Evolutionary conservation across 2,113 vertebrate genomes (phyloP).

Genomic region (Cephalopterus ornatus): DNA sequence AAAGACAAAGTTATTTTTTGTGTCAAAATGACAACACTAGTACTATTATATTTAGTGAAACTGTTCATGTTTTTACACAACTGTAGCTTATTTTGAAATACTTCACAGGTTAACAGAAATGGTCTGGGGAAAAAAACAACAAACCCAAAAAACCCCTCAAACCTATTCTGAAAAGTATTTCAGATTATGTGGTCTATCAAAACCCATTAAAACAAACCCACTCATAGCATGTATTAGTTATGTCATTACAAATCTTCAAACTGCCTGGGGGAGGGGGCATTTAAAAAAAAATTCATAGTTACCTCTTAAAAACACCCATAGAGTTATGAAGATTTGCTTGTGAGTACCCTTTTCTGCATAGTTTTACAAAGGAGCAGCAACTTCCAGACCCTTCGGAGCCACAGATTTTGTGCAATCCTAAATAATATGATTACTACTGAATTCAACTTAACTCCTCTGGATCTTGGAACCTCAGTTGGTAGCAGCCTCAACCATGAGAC

Average conservation of each 20-base stretch:
- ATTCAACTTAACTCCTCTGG: neutral
- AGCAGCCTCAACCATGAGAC: neutral
- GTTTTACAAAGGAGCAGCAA: neutral
- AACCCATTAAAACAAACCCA: neutral
- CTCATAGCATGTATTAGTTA: neutral
- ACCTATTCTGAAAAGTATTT: neutral
- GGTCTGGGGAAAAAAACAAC: neutral
- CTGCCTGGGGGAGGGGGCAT: neutral
- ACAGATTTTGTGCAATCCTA: neutral
- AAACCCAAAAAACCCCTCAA: neutral
- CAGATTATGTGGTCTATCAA: neutral
- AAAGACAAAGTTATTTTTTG: neutral
- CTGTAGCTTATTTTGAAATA: neutral
- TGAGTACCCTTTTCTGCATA: neutral
- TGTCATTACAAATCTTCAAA: neutral
- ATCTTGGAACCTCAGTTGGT: neutral
- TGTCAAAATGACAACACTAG: conserved; percentile 1
- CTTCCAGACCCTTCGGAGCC: neutral
- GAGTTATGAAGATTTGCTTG: neutral
- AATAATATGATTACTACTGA: neutral
- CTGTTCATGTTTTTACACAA: neutral
- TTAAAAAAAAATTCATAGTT: neutral
- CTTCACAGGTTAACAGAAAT: neutral
- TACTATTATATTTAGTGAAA: neutral
- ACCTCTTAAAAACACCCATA: neutral